phyloP scores from a whole-genome alignment of 53 echinoderm and acorn worm species.

The Holothuria scabra region DNA sequence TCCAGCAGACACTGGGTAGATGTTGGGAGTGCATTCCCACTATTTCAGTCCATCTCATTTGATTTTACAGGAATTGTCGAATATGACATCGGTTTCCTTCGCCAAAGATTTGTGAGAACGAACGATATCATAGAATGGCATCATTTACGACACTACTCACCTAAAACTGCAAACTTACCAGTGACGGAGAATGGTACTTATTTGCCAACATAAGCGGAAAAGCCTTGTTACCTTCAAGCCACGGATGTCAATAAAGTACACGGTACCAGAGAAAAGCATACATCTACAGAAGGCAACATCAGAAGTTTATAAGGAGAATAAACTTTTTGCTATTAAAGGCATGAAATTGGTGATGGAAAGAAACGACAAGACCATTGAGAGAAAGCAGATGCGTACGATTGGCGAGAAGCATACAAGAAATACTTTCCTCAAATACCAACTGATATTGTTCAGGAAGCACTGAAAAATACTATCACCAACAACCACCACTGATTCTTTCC shows the following conservation, averaged over 20 bases:
- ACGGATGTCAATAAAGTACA: conserved; percentile 10
- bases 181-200: conserved; percentile 10
- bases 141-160: neutral
- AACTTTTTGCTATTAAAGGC: conserved; percentile 35
- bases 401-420: neutral
- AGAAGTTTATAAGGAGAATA: neutral
- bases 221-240: neutral
- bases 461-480: neutral
- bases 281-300: neutral
- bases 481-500: too few relatives aligned
- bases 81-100: conserved; percentile 10
- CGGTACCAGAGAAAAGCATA: neutral
- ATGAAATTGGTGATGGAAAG: conserved; percentile 1
- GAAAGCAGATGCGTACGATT: neutral
- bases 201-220: conserved; percentile 12
- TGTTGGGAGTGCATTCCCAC: conserved; percentile 42
- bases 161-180: too few relatives aligned
- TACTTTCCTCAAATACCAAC: conserved; percentile 19
- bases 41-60: conserved; percentile 39
- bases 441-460: neutral
- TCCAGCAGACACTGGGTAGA: conserved; percentile 29
- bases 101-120: conserved; percentile 24
- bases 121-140: conserved; percentile 19
- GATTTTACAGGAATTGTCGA: too few relatives aligned
- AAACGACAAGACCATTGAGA: conserved; percentile 9